Evolutionary conservation across 2,888 invertebrate genomes (phyloP), one percentile per base, ranked within the genome.

Genomic region (Drosophila tanythrix): DNA sequence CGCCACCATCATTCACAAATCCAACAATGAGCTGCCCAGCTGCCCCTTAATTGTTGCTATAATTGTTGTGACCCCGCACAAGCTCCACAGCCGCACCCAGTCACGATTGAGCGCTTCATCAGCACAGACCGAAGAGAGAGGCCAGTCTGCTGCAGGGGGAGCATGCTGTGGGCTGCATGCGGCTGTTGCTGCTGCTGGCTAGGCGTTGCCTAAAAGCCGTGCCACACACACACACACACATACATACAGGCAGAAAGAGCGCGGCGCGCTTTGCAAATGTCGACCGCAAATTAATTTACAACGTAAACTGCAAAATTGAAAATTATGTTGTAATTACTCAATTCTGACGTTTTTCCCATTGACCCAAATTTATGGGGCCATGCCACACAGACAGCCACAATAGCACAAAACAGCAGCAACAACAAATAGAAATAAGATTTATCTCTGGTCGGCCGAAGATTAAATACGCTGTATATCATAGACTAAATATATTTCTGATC

Each of bases 271-370:
- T 74, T 67, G 71, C 75, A 82, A 84, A 84, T 88, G 85, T 87
- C 89, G 88, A 87, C 89, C 87, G 85, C 87, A 87, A 87, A 87
- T 87, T 87, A 87, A 87, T 89, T 87, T 87, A 87, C 87, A 89
- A 89, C 87, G 85, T 88, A 87, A 87, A 87, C 88, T 87, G 89
- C 83, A 89, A 85, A 89, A 87, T 89, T 89, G 87, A 87, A 87
- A 87, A 87, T 87, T 89, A 89, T 87, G 87, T 87, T 87, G 87
- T 87, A 89, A 87, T 89, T 87, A 89, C 89, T 87, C 87, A 89
- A 87, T 87, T 89, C 89, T 89, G 87, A 89, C 89, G 74, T 87
- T 87, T 87, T 88, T 85, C 83, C 87, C 89, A 87, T 89, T 89
- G 89, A 89, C 89, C 87, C 84, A 87, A 86, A 89, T 87, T 89